Evolutionary conservation across 2,888 invertebrate genomes (phyloP), one percentile per base, ranked within the genome.

Genomic region (Cephonodes hylas): DNA sequence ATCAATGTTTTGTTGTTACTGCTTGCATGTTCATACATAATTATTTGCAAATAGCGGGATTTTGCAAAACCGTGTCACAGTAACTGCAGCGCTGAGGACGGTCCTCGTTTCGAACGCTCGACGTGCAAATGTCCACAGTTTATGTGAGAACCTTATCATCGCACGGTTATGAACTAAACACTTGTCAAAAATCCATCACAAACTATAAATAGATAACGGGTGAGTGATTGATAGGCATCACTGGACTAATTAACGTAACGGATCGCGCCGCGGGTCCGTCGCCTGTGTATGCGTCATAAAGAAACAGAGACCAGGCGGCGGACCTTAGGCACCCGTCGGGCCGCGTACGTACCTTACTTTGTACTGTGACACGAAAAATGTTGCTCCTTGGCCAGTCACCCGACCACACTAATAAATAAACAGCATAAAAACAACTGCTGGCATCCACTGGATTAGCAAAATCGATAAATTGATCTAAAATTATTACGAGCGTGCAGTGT

Each of bases 281-380:
- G 53, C 53, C 27, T 48, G 25, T 46, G 23, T 73, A 74, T 75
- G 78, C 80, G 77, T 79, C 77, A 81, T 77, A 38, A 38, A 38
- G 53, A 79, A 80, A 75, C 48, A 31, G 53, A 53, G 53, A 31
- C 8, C 27, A 53, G 31, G 53, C 31, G 18, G 31, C 18, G 53
- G 31, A 53, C 53, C 53, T 18, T 27, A 15, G 53, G 15, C 27
- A 10, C 18, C 53, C 53, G 18, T n/a, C 27, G 8, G 10, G 31
- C 64, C 65, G 66, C 63, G 66, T 73, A 83, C 88, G 70, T 79
- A 91, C 91, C 91, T 91, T 91, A 79, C 81, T 74, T 83, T 81
- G 80, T 79, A 88, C 89, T 84, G 84, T 84, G 80, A 80, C 86
- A 83, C 85, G 80, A 91, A 91, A 90, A 88, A 84, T 83, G 81